phyloP scores from a whole-genome alignment of 2,888 invertebrate genomes.

The Erebia ligea region DNA sequence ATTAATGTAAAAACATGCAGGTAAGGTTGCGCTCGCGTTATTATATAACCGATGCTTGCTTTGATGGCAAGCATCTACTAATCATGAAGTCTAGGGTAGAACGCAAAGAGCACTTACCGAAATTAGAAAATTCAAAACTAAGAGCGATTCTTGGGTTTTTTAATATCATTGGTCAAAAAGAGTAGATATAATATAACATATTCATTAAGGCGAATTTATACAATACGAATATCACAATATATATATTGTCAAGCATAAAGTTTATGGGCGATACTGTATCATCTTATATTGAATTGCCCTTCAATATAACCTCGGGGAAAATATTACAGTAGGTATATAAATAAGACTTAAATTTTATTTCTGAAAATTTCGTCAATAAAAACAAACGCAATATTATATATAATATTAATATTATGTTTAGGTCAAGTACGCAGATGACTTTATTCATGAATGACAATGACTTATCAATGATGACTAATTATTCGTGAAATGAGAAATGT shows the following conservation, averaged over 20 bases:
- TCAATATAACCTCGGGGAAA: conserved; percentile 4
- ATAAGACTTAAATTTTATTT: conserved; percentile 6
- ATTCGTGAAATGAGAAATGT: neutral
- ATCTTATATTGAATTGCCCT: conserved; percentile 12
- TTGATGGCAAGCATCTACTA: too few species aligned
- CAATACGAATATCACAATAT: conserved; percentile 9
- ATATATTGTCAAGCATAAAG: conserved; percentile 9
- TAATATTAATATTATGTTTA: neutral
- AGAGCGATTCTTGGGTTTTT: neutral
- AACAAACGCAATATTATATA: neutral
- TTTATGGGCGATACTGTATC: conserved; percentile 12
- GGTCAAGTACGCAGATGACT: neutral
- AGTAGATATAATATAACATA: neutral
- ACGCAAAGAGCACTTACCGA: too few species aligned
- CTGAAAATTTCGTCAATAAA: conserved; percentile 4
- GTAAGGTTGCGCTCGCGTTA: too few species aligned
- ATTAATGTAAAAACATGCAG: too few species aligned
- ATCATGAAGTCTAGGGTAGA: too few species aligned
- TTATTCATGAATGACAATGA: too few species aligned
- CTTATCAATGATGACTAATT: too few species aligned
- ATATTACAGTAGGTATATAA: conserved; percentile 3
- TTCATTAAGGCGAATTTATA: conserved; percentile 11
- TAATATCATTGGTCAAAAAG: neutral
- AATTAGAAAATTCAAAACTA: too few species aligned
- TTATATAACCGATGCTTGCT: too few species aligned